Conservation (phyloP, 1,140 invertebrate genomes). For the Neuroterus valhalla region DNA sequence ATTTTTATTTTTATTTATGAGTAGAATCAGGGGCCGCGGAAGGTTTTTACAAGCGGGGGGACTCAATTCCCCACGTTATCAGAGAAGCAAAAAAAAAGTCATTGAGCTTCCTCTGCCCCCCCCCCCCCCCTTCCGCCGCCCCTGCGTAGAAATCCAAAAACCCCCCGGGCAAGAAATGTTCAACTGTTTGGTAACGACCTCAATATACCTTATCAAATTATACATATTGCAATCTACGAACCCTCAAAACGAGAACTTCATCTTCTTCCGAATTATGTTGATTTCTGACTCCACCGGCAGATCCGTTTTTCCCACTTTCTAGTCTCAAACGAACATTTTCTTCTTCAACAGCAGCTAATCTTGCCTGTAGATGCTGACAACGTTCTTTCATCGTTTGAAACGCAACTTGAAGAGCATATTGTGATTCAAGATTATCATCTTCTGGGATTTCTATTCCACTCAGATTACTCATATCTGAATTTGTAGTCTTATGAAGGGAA, state of each 20-base stretch:
- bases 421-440: constrained; percentile 66
- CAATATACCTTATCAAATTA: constrained; percentile 36
- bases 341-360: constrained; percentile 81
- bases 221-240: constrained; percentile 50
- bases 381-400: constrained; percentile 87
- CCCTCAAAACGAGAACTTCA: constrained; percentile 51
- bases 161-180: too few relatives aligned
- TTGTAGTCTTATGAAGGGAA: background rate
- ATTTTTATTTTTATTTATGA: too few relatives aligned
- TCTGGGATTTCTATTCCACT: constrained; percentile 30
- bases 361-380: constrained; percentile 82
- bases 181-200: background rate
- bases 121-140: too few relatives aligned
- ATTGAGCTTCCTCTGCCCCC: too few relatives aligned
- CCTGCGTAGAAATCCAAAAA: too few relatives aligned
- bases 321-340: constrained; percentile 82
- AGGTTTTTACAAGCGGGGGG: too few relatives aligned
- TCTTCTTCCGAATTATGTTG: constrained; percentile 46
- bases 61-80: too few relatives aligned
- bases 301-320: constrained; percentile 70
- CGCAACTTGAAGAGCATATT: constrained; percentile 82
- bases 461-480: constrained; percentile 33
- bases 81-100: too few relatives aligned
- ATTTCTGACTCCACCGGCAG: constrained; percentile 41
- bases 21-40: too few relatives aligned